Percentiles rank a stretch among this genome's conserved stretches.
Conservation (phyloP, 92 coral and sea anemone species). For the Phymanthus crucifer region DNA sequence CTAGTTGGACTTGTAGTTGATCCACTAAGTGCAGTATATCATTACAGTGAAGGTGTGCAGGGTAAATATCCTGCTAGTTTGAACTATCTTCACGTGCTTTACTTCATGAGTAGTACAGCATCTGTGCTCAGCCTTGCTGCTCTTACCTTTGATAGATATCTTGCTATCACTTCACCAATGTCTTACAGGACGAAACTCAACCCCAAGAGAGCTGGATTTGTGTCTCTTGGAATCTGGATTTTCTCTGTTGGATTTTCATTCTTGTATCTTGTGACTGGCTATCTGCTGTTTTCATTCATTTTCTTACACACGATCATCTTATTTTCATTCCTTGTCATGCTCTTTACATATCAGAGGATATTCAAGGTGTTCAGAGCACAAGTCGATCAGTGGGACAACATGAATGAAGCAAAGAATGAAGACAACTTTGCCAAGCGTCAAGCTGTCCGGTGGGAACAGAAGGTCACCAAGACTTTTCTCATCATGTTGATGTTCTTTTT, state of each 20-base stretch:
- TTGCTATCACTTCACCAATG: conserved; percentile 79
- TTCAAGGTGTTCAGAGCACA: conserved; percentile 63
- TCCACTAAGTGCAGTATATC: conserved; percentile 58
- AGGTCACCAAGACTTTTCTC: conserved; percentile 82
- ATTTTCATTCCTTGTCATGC: conserved; percentile 53
- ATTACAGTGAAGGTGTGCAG: conserved; percentile 62
- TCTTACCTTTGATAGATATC: conserved; percentile 79
- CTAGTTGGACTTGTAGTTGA: conserved; percentile 66
- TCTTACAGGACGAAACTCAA: conserved; percentile 69
- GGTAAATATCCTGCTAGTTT: conserved; percentile 34
- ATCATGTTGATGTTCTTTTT: conserved; percentile 68
- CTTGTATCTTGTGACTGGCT: conserved; percentile 70
- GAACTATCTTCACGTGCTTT: conserved; percentile 55
- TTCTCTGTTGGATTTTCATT: conserved; percentile 75
- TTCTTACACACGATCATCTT: conserved; percentile 69
- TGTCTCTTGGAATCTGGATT: conserved; percentile 75
- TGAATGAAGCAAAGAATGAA: conserved; percentile 30
- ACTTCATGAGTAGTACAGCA: conserved; percentile 77
- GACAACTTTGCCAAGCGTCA: conserved; percentile 68
- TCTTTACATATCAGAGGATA: conserved; percentile 66
- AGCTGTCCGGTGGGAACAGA: conserved; percentile 73
- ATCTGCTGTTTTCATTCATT: conserved; percentile 71
- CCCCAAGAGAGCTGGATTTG: conserved; percentile 67
- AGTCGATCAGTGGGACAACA: conserved; percentile 57
- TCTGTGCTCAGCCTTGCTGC: conserved; percentile 88